phyloP scores from a whole-genome alignment of 2,113 vertebrate genomes.

The Cinclus mexicanus region DNA sequence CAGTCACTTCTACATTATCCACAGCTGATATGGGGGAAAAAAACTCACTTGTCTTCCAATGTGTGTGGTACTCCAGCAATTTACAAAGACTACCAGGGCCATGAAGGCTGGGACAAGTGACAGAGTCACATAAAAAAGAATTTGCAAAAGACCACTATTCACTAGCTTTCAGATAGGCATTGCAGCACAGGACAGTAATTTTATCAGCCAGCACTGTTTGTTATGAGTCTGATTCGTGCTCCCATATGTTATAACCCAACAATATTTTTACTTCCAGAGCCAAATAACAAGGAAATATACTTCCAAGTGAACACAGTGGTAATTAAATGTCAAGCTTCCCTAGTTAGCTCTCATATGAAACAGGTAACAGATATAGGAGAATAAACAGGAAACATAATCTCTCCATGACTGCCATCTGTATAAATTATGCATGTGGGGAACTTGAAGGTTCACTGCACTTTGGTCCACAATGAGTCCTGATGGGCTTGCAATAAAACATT shows the following conservation, averaged over 20 bases:
- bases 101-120: neutral
- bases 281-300: neutral
- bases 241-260: neutral
- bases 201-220: neutral
- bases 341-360: slow-evolving; percentile 8
- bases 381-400: neutral
- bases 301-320: neutral
- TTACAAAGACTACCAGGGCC: neutral
- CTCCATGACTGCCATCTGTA: neutral
- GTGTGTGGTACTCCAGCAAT: accelerated
- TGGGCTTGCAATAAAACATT: neutral
- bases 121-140: accelerated
- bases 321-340: slow-evolving; percentile 42
- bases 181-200: neutral
- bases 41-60: neutral
- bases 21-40: neutral
- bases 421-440: neutral
- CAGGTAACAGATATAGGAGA: neutral
- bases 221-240: neutral
- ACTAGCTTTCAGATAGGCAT: neutral
- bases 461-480: neutral
- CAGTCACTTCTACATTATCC: neutral
- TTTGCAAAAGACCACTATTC: neutral
- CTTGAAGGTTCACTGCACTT: neutral
- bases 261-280: neutral